Evolutionary conservation across 2,888 invertebrate genomes (phyloP).

Genomic region (Drosophila emarginata): DNA sequence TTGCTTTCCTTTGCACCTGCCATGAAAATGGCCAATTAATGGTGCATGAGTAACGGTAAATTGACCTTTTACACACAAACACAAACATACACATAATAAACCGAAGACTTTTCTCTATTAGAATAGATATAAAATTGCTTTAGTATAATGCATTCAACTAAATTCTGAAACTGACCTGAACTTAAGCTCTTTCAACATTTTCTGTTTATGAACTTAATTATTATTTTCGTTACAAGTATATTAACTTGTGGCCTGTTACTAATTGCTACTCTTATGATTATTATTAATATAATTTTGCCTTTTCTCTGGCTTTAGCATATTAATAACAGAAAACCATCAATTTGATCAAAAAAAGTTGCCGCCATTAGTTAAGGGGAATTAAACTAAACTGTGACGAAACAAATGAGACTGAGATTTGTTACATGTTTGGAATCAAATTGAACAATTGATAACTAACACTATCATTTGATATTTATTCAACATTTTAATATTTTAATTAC

Average conservation of each 20-base stretch:
- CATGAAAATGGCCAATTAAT: conserved; percentile 75
- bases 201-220: conserved; percentile 45
- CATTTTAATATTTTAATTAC: neutral
- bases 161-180: conserved; percentile 21
- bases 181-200: conserved; percentile 18
- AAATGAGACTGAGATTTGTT: neutral
- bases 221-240: conserved; percentile 17
- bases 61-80: conserved; percentile 57
- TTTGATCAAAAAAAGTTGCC: conserved; percentile 14
- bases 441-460: neutral
- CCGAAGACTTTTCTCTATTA: conserved; percentile 39
- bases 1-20: conserved; percentile 48
- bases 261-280: conserved; percentile 22
- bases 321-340: neutral
- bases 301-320: neutral
- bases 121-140: conserved; percentile 61
- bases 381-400: neutral
- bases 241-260: conserved; percentile 22
- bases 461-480: neutral
- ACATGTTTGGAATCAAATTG: neutral
- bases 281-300: conserved; percentile 21
- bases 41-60: conserved; percentile 72
- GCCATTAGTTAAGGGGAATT: neutral
- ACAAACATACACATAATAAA: conserved; percentile 30
- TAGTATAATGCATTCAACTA: conserved; percentile 44